These are phyloP conservation scores for human (Homo sapiens) DNA, from an alignment of 2,113 vertebrate species.

Conservation along the genomic window GRCh38 chr17:2346001-2346500, in stretches of 20 bases:
- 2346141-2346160: not conserved
- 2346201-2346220: not conserved
- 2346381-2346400: constrained; percentile 5
- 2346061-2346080: not conserved
- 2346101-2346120: not conserved
- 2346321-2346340: not conserved
- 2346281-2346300: not conserved
- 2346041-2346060: not conserved
- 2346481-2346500: not conserved
- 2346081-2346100: not conserved
- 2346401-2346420: not conserved
- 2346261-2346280: not conserved
- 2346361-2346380: not conserved
- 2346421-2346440: not conserved
- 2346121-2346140: not conserved
- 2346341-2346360: not conserved
- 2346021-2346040: not conserved
- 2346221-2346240: not conserved
- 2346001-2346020: not conserved
- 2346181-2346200: not conserved
- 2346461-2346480: not conserved
- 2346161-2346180: not conserved
- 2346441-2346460: not conserved
- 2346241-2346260: not conserved
- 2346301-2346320: not conserved